Evolutionary conservation across 1,140 invertebrate genomes (phyloP), one percentile per base, ranked within the genome.

Genomic region (Pararge aegeria): DNA sequence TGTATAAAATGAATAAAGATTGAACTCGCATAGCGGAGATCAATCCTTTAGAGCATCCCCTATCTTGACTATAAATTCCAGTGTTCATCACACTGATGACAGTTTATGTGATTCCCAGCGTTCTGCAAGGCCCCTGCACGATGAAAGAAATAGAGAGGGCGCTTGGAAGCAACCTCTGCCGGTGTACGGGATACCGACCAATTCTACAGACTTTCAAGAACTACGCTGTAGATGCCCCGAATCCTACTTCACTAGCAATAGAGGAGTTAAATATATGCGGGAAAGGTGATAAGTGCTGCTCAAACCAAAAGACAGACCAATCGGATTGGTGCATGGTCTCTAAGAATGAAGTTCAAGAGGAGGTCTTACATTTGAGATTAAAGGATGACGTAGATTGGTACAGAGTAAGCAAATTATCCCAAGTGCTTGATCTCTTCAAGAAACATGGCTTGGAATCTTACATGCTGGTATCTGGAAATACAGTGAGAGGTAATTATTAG

Each of bases 111-210:
- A n/a, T n/a, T n/a, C 7, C 7, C 24, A 24, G 24, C 24, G 24
- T 24, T 24, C 3, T 7, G 3, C 24, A 24, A 24, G 2, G 3
- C 24, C 3, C 2, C 2, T 4, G 46, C 64, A 80, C 61, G 56
- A 85, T 67, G 90, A 83, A 92, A 37, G 90, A 94, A 70, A 91
- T 95, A 27, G 94, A 95, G 74, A 92, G 94, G 65, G 92, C 92
- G 0, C 92, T 95, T 66, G 93, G 92, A n/a, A 94, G 95, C 59
- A 96, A 96, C 73, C 91, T 96, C 13, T 96, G 95, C 65, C 91
- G 95, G 19, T 96, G 96, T 75, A 97, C 95, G 1, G 96, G 95
- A 0, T 96, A 95, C 71, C 85, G 95, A 59, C 94, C 95, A 1
- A 96, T 96, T 70, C 83, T 96, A 13, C 93, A 95, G 38, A 92